A percentile compares a stretch with the other conserved stretches of the same genome.
These are phyloP conservation scores for Danio rerio DNA, from an alignment of 2,113 vertebrate species.

Conservation along the genomic window GRCz12tu NC_133199.1:26923501-26924000, in stretches of 20 bases:
- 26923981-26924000: not conserved
- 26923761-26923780: constrained; percentile 54
- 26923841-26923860: constrained; percentile 54
- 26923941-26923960: constrained; percentile 28
- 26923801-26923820: constrained; percentile 46
- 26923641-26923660: constrained; percentile 65
- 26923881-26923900: constrained; percentile 51
- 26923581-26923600: constrained; percentile 68
- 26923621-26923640: constrained; percentile 55
- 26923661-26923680: constrained; percentile 61
- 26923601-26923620: constrained; percentile 55
- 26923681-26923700: constrained; percentile 55
- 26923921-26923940: constrained; percentile 51
- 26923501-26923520: constrained; percentile 32
- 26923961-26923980: not conserved
- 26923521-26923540: constrained; percentile 49
- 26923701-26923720: constrained; percentile 50
- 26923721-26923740: constrained; percentile 56
- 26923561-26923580: constrained; percentile 64
- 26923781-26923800: constrained; percentile 44
- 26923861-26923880: constrained; percentile 59
- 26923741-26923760: constrained; percentile 38
- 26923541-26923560: constrained; percentile 57
- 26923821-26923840: constrained; percentile 52
- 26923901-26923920: constrained; percentile 47